phyloP scores from a whole-genome alignment of 1,140 invertebrate species.

The Sitobion miscanthi region DNA sequence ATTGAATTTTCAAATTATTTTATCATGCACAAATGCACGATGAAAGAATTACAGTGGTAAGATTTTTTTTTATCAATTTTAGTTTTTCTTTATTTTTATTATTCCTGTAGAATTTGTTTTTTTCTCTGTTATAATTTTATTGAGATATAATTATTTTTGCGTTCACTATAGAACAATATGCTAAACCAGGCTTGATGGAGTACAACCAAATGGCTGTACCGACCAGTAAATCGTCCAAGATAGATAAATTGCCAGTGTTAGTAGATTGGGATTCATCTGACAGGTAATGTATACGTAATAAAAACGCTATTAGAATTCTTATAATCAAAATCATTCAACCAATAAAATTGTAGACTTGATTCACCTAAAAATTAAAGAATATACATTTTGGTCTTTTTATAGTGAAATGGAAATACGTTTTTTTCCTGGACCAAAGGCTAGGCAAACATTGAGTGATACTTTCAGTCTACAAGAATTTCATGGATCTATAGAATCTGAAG shows the following conservation, averaged over 20 bases:
- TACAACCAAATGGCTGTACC: conserved; percentile 63
- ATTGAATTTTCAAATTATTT: conserved; percentile 58
- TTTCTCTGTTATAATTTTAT: not conserved
- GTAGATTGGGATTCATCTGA: conserved; percentile 69
- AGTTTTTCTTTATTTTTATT: not conserved
- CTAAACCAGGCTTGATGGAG: conserved; percentile 69
- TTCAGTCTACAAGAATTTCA: conserved; percentile 71
- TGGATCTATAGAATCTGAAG: conserved; percentile 63
- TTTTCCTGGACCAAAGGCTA: conserved; percentile 65
- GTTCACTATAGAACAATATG: conserved; percentile 61
- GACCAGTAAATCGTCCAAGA: conserved; percentile 63
- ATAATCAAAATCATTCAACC: no score
- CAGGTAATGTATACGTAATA: conserved; percentile 61
- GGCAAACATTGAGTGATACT: conserved; percentile 68
- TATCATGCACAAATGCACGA: conserved; percentile 62
- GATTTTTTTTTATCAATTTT: conserved; percentile 63
- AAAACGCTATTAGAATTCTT: no score
- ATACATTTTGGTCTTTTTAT: conserved; percentile 48
- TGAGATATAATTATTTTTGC: not conserved
- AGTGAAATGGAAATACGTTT: conserved; percentile 69
- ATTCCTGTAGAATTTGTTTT: not conserved
- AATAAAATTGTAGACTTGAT: not conserved
- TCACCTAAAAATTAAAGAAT: not conserved
- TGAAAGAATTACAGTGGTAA: conserved; percentile 67
- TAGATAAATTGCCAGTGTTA: conserved; percentile 68